Base-by-base conservation (phyloP, 1,140 invertebrate genomes). In the Bathynomus jamesi region DNA sequence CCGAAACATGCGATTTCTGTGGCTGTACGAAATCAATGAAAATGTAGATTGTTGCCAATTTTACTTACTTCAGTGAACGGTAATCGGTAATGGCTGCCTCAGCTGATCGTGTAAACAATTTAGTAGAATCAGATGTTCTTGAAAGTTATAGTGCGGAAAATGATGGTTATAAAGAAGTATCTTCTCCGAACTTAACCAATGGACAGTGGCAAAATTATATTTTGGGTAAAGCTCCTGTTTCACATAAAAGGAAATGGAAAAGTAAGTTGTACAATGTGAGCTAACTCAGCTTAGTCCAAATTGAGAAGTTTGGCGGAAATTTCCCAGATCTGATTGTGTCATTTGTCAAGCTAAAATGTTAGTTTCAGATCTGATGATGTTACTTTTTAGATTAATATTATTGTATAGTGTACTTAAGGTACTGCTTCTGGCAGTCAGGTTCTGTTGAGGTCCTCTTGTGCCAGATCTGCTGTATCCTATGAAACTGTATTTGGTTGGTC, bases 81-180 rank as follows among this genome's bases (percentile, higher is more conserved):
- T n/a, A n/a, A n/a, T n/a, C n/a, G 64, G 40, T 65, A 29, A 65
- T 65, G 64, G 64, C 64, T 65, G 64, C 64, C 64, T 65, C 64
- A 65, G 64, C 64, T 25, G 64, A 65, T 28, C 3, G 21, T 65
- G 28, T 25, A n/a, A 10, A 29, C 29, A 5, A 31, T n/a, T 21
- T 29, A 4, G 64, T 32, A 53, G n/a, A 13, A 53, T 13, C 46
- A 53, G 46, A 13, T 53, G 11, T 13, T n/a, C 46, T n/a, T n/a
- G n/a, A 53, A 53, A 53, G 17, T 4, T 28, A 2, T 28, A 28
- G 28, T 27, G 61, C 2, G 30, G 17, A 28, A 27, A 27, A 4
- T 28, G 30, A 63, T 28, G 30, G 2, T 11, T 63, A 8, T 31
- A 24, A 25, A 31, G 17, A 30, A 25, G 65, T 31, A 5, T 67